phyloP scores from a whole-genome alignment of 2,797 vertebrate genomes.

The Tamandua tetradactyla region DNA sequence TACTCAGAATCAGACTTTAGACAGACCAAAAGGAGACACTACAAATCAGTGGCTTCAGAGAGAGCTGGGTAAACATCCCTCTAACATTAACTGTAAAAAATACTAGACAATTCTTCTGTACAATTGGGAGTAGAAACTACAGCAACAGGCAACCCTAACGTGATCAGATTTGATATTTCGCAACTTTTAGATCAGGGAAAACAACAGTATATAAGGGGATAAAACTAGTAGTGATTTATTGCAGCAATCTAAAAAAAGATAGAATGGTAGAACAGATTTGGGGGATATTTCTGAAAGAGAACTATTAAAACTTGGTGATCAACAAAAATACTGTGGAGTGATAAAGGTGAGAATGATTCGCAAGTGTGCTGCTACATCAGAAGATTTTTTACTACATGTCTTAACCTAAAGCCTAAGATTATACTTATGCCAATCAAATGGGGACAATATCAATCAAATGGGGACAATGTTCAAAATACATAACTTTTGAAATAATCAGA shows the following conservation, averaged over 20 bases:
- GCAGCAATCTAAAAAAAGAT: background rate
- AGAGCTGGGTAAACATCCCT: background rate
- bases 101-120: background rate
- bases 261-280: background rate
- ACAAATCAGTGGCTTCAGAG: background rate
- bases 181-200: background rate
- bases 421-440: slow-evolving; percentile 23
- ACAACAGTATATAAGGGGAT: background rate
- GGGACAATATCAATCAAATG: slow-evolving; percentile 22
- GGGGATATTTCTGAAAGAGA: background rate
- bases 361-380: background rate
- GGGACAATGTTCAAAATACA: background rate
- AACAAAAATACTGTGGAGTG: background rate
- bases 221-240: background rate
- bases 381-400: background rate
- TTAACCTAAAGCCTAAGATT: background rate
- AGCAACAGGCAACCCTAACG: background rate
- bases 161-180: background rate
- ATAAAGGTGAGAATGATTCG: background rate
- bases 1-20: background rate
- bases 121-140: background rate
- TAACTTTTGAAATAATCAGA: slow-evolving; percentile 3
- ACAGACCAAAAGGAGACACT: too few relatives aligned
- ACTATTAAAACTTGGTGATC: background rate
- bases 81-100: background rate